phyloP scores from a whole-genome alignment of 2,888 invertebrate species.

The Eristalis tenax region DNA sequence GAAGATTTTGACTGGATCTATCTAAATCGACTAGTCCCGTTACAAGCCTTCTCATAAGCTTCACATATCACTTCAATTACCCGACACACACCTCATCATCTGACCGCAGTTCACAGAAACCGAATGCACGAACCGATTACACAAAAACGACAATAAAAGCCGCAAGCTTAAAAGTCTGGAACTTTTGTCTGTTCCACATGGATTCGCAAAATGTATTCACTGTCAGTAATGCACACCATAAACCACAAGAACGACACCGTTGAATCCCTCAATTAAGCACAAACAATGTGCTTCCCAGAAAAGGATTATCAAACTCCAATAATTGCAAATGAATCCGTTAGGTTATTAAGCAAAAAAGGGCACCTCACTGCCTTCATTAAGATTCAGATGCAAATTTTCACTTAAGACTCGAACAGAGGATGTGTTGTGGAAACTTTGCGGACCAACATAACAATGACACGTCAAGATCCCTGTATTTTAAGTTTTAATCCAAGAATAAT shows the following conservation, averaged over 20 bases:
- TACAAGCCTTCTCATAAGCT: neutral
- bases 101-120: neutral
- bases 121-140: neutral
- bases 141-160: neutral
- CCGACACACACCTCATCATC: neutral
- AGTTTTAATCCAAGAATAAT: constrained; percentile 41
- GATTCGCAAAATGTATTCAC: constrained; percentile 38
- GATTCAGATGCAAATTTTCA: constrained; percentile 62
- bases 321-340: constrained; percentile 65
- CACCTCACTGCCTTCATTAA: constrained; percentile 47
- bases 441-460: constrained; percentile 31
- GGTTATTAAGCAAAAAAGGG: constrained; percentile 30
- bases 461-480: constrained; percentile 15
- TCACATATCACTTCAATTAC: neutral
- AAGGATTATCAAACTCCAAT: constrained; percentile 56
- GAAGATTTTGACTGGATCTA: too few relatives aligned
- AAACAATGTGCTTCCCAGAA: constrained; percentile 30
- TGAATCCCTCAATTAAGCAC: constrained; percentile 27
- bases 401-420: constrained; percentile 12
- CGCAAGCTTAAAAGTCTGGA: neutral
- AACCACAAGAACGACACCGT: constrained; percentile 12
- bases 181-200: neutral
- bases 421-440: constrained; percentile 37
- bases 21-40: too few relatives aligned
- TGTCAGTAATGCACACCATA: constrained; percentile 6